These are phyloP conservation scores for Coboldia fuscipes DNA, from an alignment of 1,140 invertebrate genomes.

Conservation along the genomic window DNA sequence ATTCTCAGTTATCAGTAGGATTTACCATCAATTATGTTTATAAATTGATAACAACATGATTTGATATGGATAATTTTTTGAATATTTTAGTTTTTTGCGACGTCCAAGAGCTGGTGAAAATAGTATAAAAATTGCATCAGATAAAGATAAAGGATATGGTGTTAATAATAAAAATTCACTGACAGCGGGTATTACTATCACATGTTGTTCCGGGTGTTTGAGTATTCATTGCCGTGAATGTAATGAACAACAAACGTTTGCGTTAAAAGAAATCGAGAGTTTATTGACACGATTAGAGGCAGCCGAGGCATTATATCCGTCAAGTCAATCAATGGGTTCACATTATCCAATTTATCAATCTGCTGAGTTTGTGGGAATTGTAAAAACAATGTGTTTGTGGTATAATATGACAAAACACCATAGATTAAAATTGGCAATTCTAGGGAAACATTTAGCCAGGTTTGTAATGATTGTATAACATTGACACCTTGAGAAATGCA, in stretches of 20 bases:
- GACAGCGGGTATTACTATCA: no score
- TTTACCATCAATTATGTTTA: neutral
- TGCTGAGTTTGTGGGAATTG: slow-evolving; percentile 36
- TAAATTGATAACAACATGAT: neutral
- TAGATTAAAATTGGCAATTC: slow-evolving; percentile 52
- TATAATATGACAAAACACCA: slow-evolving; percentile 73
- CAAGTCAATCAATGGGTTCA: slow-evolving; percentile 48
- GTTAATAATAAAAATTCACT: no score
- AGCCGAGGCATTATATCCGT: slow-evolving; percentile 67
- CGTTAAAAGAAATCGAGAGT: slow-evolving; percentile 46
- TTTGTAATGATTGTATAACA: no score
- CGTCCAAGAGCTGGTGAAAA: no score
- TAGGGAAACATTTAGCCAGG: slow-evolving; percentile 49
- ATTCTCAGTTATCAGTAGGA: slow-evolving; percentile 50
- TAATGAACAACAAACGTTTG: slow-evolving; percentile 40
- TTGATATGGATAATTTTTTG: neutral
- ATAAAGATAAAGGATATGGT: no score
- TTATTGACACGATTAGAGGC: slow-evolving; percentile 48
- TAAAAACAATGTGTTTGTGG: slow-evolving; percentile 72
- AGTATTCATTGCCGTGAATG: slow-evolving; percentile 47
- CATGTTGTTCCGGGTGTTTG: slow-evolving; percentile 29
- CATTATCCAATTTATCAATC: slow-evolving; percentile 50
- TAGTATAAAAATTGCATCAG: no score
- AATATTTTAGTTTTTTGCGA: neutral
- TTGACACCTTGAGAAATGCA: neutral